These are phyloP conservation scores for Chaitophorus viminalis DNA, from an alignment of 2,888 invertebrate species.

Conservation along the genomic window DNA sequence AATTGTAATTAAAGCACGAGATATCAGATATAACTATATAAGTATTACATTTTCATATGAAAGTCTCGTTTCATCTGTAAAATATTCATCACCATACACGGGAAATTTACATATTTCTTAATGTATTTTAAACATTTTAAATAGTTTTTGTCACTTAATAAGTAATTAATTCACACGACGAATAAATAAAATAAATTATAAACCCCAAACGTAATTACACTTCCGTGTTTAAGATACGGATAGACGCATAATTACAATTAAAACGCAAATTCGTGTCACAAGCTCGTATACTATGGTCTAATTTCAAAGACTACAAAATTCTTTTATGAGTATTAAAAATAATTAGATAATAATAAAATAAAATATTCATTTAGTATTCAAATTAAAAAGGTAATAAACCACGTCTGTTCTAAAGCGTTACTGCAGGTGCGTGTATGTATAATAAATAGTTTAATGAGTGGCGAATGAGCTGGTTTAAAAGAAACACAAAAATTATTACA, in stretches of 20 bases:
- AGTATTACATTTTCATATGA: too few species aligned
- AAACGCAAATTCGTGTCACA: neutral
- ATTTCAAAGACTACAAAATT: neutral
- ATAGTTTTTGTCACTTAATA: neutral
- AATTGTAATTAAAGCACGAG: too few species aligned
- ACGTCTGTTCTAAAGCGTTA: too few species aligned
- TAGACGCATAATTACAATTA: neutral
- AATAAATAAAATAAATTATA: neutral
- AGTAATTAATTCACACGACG: neutral
- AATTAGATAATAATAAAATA: neutral
- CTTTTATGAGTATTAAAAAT: neutral
- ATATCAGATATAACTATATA: too few species aligned
- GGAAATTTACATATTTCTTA: neutral
- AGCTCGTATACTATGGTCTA: neutral
- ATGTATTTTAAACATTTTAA: neutral
- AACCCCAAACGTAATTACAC: conserved; percentile 9
- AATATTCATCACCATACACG: too few species aligned
- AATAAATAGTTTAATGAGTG: too few species aligned
- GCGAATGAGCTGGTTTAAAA: too few species aligned
- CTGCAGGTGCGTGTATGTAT: too few species aligned
- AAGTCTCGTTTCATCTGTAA: too few species aligned
- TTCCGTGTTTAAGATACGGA: neutral
- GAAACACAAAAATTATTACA: too few species aligned
- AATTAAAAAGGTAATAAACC: neutral
- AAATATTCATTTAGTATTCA: neutral